Conservation (phyloP, 2,888 invertebrate species). For the Sturmia bella region DNA sequence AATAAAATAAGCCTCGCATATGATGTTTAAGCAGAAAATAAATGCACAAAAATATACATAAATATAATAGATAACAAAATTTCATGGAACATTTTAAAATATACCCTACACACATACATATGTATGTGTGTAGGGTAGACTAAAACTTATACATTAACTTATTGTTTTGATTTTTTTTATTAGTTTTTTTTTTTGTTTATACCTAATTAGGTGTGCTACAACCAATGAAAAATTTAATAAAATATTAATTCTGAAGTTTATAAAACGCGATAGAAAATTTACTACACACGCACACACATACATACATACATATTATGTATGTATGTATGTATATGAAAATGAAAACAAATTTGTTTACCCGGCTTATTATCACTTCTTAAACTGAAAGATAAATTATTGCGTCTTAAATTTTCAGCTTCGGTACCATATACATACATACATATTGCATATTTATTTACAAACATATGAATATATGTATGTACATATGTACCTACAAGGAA, state of each 20-base stretch:
- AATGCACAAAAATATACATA: conserved; percentile 31
- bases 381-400: conserved; percentile 5
- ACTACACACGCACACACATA: no score
- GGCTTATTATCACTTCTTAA: conserved; percentile 19
- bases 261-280: no score
- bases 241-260: neutral
- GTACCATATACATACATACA: neutral
- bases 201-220: neutral
- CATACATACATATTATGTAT: no score
- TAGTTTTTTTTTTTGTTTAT: neutral
- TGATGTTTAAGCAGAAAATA: conserved; percentile 1
- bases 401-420: conserved; percentile 33
- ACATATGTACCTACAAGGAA: neutral
- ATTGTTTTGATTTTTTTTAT: neutral
- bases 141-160: no score
- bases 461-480: no score
- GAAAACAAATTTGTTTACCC: conserved; percentile 27
- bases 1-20: neutral
- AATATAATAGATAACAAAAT: neutral
- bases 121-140: no score
- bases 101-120: neutral
- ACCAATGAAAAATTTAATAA: neutral
- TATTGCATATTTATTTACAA: no score
- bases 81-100: neutral
- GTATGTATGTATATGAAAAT: neutral